Conservation (phyloP, 2,113 vertebrate genomes). For the Zosterops japonicus region DNA sequence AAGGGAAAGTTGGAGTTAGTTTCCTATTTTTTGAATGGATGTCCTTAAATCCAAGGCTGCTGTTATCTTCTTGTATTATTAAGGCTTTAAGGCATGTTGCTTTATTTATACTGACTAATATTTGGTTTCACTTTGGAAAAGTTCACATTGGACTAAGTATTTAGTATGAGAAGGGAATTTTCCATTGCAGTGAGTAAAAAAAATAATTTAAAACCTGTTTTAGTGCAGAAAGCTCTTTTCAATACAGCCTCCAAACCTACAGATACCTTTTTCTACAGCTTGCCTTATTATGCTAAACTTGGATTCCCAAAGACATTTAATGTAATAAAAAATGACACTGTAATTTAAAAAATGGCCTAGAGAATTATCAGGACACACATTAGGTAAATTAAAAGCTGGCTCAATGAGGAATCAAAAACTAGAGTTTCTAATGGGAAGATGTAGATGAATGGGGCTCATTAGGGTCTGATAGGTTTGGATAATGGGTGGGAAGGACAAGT, state of each 20-base stretch:
- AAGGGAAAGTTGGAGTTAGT: neutral
- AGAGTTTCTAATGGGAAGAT: neutral
- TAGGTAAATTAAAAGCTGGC: slow-evolving; percentile 5
- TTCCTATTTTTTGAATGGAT: neutral
- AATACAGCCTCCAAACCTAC: neutral
- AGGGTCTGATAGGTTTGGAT: slow-evolving; percentile 5
- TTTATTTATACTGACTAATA: neutral
- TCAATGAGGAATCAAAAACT: neutral
- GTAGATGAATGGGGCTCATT: slow-evolving; percentile 36
- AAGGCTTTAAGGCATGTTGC: neutral
- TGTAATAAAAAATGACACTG: neutral
- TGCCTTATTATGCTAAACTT: neutral
- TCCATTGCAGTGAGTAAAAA: neutral
- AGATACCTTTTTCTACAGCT: neutral
- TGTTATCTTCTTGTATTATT: neutral
- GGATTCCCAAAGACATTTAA: neutral
- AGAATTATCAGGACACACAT: slow-evolving; percentile 1
- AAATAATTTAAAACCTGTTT: neutral
- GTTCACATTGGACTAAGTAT: neutral
- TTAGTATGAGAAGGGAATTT: neutral
- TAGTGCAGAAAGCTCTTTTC: neutral
- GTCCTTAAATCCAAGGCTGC: neutral
- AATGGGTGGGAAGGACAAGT: slow-evolving; percentile 30
- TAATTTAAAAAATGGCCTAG: neutral
- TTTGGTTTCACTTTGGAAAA: neutral